Evolutionary conservation across 2,113 vertebrate species (phyloP).

Genomic region (Tenrec ecaudatus): DNA sequence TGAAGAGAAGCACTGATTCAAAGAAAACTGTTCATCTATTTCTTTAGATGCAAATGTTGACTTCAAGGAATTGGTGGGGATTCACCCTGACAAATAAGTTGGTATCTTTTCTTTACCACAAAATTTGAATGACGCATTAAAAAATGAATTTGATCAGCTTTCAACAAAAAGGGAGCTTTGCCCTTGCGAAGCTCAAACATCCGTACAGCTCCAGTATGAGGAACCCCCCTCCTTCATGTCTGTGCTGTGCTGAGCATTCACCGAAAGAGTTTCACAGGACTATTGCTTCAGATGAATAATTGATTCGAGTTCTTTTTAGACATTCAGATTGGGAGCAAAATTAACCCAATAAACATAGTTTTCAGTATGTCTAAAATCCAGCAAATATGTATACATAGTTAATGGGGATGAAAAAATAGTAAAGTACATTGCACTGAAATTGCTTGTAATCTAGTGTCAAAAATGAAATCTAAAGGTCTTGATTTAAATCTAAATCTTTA

Average conservation of each 20-base stretch:
- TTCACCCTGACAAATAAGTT: neutral
- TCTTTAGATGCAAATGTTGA: constrained; percentile 22
- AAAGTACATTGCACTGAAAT: neutral
- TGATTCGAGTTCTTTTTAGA: neutral
- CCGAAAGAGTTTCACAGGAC: neutral
- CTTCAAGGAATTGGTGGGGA: neutral
- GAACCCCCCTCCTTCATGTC: neutral
- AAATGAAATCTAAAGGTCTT: constrained; percentile 30
- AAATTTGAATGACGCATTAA: neutral
- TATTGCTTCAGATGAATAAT: constrained; percentile 20
- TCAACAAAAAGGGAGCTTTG: constrained; percentile 13
- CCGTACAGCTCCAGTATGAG: neutral
- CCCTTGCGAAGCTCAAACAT: neutral
- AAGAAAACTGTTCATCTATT: neutral
- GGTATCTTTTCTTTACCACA: constrained; percentile 22
- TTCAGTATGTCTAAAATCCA: neutral
- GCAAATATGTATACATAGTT: neutral
- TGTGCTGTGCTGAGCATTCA: neutral
- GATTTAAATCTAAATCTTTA: too few species aligned
- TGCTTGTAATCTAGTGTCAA: neutral
- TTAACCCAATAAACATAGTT: neutral
- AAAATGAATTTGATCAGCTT: neutral
- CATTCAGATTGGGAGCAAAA: neutral
- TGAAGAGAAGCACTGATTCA: neutral
- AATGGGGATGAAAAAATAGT: neutral